These are phyloP conservation scores for Drosophila colorata DNA, from an alignment of 2,888 invertebrate species.

Conservation along the genomic window DNA sequence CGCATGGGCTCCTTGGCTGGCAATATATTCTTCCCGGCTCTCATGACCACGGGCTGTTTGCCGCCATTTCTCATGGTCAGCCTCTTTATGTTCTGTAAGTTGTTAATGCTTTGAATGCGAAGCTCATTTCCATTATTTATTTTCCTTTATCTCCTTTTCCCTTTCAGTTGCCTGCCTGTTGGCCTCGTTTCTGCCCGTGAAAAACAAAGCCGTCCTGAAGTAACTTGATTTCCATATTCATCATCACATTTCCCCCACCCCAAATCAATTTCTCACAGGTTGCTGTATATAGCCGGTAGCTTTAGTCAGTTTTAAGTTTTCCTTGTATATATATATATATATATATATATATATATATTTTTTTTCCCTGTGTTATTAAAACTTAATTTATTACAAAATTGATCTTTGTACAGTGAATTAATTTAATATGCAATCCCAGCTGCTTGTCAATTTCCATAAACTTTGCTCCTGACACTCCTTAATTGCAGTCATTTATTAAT, in stretches of 20 bases:
- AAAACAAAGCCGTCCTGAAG: conserved; percentile 69
- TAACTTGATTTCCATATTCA: conserved; percentile 38
- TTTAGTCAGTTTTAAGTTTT: conserved; percentile 10
- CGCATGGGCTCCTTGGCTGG: conserved; percentile 89
- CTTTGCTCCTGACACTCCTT: conserved; percentile 38
- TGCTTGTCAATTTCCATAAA: conserved; percentile 56
- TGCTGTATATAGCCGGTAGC: conserved; percentile 17
- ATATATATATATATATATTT: conserved; percentile 1
- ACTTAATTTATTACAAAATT: conserved; percentile 70
- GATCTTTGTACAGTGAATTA: conserved; percentile 33
- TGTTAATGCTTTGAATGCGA: not conserved
- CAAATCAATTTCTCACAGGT: conserved; percentile 26
- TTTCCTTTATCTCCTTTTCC: not conserved
- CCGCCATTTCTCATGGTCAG: conserved; percentile 90
- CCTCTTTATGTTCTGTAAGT: conserved; percentile 87
- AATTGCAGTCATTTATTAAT: conserved; percentile 57
- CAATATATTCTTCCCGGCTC: conserved; percentile 90
- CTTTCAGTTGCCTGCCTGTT: conserved; percentile 58
- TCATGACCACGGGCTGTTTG: conserved; percentile 89
- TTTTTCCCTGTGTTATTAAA: conserved; percentile 51
- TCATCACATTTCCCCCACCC: conserved; percentile 20
- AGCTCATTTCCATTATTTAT: not conserved
- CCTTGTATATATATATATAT: too few relatives aligned
- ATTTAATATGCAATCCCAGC: conserved; percentile 6
- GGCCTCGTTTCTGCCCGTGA: conserved; percentile 65